Conservation (phyloP, 2,888 invertebrate species). For the Epirrhoe alternata region DNA sequence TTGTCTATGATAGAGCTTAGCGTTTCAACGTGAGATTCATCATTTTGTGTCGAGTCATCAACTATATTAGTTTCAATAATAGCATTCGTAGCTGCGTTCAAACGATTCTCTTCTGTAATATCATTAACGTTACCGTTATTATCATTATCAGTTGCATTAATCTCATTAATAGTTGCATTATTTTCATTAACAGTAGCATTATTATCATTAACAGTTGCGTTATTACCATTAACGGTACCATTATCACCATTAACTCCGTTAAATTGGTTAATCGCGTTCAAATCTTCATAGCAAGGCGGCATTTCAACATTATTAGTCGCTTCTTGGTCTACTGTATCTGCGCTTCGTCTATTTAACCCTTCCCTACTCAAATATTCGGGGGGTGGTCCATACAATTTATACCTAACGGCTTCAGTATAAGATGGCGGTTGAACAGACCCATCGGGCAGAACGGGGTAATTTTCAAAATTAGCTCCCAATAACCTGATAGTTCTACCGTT, state of each 20-base stretch:
- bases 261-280: conserved; percentile 43
- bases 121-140: conserved; percentile 16
- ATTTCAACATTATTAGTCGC: conserved; percentile 70
- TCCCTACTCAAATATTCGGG: conserved; percentile 73
- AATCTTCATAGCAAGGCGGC: conserved; percentile 76
- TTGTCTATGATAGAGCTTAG: conserved; percentile 71
- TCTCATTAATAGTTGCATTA: conserved; percentile 25
- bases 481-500: conserved; percentile 76
- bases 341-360: conserved; percentile 48
- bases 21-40: conserved; percentile 47
- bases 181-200: not conserved
- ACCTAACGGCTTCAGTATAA: conserved; percentile 72
- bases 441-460: conserved; percentile 60
- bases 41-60: conserved; percentile 36
- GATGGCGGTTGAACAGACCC: conserved; percentile 65
- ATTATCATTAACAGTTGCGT: conserved; percentile 16
- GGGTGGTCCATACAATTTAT: conserved; percentile 77
- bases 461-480: conserved; percentile 73
- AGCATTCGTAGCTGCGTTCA: conserved; percentile 35
- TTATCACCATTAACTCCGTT: conserved; percentile 9
- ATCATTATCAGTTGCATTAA: conserved; percentile 4
- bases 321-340: conserved; percentile 58
- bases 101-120: conserved; percentile 19
- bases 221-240: conserved; percentile 1
- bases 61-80: conserved; percentile 35